A percentile compares a stretch with the other conserved stretches of the same genome.
Conservation (phyloP, 1,140 invertebrate species). For the Danaus plexippus region DNA sequence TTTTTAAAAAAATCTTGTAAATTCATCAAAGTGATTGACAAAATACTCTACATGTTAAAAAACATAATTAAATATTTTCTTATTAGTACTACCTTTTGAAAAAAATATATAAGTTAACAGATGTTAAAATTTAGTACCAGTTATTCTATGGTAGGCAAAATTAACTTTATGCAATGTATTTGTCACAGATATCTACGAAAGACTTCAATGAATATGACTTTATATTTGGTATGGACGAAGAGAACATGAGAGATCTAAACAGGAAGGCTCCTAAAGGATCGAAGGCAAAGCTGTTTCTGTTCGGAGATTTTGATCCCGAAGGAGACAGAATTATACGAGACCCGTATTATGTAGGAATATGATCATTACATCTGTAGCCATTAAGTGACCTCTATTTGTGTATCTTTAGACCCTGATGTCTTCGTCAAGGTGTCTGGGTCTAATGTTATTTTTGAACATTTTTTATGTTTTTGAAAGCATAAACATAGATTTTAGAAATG, state of each 20-base stretch:
- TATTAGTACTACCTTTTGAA: too few relatives aligned
- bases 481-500: background rate
- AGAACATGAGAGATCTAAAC: constrained; percentile 82
- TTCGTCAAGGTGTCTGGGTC: too few relatives aligned
- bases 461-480: background rate
- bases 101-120: too few relatives aligned
- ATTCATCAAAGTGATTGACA: too few relatives aligned
- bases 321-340: constrained; percentile 86
- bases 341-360: constrained; percentile 85
- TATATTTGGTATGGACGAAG: constrained; percentile 93
- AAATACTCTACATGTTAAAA: too few relatives aligned
- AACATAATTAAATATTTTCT: too few relatives aligned
- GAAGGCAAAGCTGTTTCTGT: constrained; percentile 81
- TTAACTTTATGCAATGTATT: constrained; percentile 7
- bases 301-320: constrained; percentile 87
- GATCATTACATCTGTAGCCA: constrained; percentile 5
- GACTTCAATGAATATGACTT: constrained; percentile 87
- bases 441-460: too few relatives aligned
- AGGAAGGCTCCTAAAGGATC: constrained; percentile 73
- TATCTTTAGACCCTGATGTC: too few relatives aligned
- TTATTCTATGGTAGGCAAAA: too few relatives aligned
- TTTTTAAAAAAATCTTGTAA: too few relatives aligned
- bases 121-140: too few relatives aligned
- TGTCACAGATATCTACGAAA: constrained; percentile 73
- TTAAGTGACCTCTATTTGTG: too few relatives aligned